Conservation (phyloP, 2,113 vertebrate genomes). For the Tauraco erythrolophus region DNA sequence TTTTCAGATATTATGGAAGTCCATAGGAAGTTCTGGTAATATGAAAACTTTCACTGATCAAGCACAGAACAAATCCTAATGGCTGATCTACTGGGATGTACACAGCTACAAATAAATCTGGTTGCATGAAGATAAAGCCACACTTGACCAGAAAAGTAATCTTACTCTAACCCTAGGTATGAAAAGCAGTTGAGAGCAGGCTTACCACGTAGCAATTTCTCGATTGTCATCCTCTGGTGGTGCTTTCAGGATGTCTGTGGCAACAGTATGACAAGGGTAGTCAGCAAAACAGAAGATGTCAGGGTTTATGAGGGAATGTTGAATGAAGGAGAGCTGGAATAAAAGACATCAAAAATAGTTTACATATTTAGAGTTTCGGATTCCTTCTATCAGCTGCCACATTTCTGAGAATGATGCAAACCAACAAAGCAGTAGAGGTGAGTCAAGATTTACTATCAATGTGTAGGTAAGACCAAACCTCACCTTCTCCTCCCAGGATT, state of each 20-base stretch:
- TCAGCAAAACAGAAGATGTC: conserved; percentile 99
- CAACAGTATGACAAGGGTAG: conserved; percentile 94
- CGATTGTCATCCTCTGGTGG: conserved; percentile 99
- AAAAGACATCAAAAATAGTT: not conserved
- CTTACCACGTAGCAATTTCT: conserved; percentile 97
- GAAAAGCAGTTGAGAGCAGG: not conserved
- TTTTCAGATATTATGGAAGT: not conserved
- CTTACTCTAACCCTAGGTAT: not conserved
- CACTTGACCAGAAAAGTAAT: not conserved
- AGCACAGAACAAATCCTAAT: not conserved
- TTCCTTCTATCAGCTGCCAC: not conserved
- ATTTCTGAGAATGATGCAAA: not conserved
- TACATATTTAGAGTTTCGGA: not conserved
- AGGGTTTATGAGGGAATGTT: conserved; percentile 96
- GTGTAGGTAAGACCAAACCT: not conserved
- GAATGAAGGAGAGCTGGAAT: conserved; percentile 94
- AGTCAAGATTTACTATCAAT: not conserved
- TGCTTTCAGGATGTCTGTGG: conserved; percentile 97
- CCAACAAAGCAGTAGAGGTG: not conserved
- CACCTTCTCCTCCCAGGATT: not conserved
- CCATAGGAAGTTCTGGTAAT: not conserved
- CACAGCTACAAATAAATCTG: not conserved
- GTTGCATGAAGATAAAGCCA: not conserved
- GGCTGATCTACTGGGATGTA: not conserved
- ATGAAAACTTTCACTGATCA: not conserved